Evolutionary conservation across 2,113 vertebrate species (phyloP), one percentile per base, ranked within the genome.

Genomic region (Phycodurus eques): DNA sequence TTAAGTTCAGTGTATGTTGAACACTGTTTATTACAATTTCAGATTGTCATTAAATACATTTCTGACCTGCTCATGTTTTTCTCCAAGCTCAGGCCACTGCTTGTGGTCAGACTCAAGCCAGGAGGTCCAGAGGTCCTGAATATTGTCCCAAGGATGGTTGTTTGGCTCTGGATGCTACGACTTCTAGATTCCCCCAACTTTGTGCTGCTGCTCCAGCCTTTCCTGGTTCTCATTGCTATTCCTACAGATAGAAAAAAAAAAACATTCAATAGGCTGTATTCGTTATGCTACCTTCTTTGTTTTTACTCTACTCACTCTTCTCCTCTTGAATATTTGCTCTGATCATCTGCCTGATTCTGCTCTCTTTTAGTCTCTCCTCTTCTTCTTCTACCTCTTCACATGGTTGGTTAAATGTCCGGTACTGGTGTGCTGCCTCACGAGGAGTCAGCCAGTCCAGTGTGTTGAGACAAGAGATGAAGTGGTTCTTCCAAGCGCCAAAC

Each of bases 401-500:
- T 49, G 69, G 83, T 57, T 90, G 91, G 77, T 79, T 92, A 60
- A 92, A 79, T 10, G 90, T 92, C 3, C 91, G 92, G 27, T 94
- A 93, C 2, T 63, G n/a, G 27, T 88, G 82, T 0, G 90, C 71
- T 0, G 92, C 92, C 82, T 93, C 91, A 56, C 87, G 82, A 0
- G 91, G 93, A 1, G 90, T 91, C 11, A 93, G 82, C 86, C 90
- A 86, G 66, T 92, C 92, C 71, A 95, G 61, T 3, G 59, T 86
- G 70, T 87, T 80, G 65, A 92, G 67, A 8, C 93, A 96, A 17
- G 91, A 87, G 5, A 94, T 65, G 12, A 93, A 94, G 67, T 92
- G 90, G 17, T 53, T 80, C 83, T 95, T 96, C 94, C 94, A 94
- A 14, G 91, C 92, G 0, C 94, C 83, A 0, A 84, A 93, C 70